Base-by-base conservation (phyloP, 2,113 vertebrate species). In the Canis aureus region DNA sequence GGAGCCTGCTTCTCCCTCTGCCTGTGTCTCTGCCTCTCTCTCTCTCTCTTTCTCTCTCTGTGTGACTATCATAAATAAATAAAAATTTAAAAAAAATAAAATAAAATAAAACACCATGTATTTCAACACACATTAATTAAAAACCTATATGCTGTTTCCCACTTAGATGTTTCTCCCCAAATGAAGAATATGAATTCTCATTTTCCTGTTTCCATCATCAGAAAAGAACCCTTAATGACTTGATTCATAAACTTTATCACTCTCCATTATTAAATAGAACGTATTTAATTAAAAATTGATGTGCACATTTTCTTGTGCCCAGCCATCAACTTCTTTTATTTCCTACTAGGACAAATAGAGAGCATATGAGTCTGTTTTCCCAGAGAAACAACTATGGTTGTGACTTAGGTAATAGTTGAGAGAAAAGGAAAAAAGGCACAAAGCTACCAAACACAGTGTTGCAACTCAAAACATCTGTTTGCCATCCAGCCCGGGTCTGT, bases 81-180 rank as follows among this genome's bases (percentile, higher is more conserved):
- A 35, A 35, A 35, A 35, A 35, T 35, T 35, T 35, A 35, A 35
- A 35, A 35, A 35, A 35, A 35, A 35, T 35, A 35, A 35, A 35
- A 35, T 35, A 35, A 35, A 35, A 35, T 80, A 49, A 89, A 91
- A 73, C 81, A 66, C 66, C 60, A 2, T 64, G 51, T 97, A 91
- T 94, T 96, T 97, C 60, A 62, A 22, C 95, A 81, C 17, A 71
- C 97, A 23, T 73, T 22, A 29, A 85, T 64, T 91, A 81, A 78
- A 80, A 89, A 59, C 38, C 62, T 62, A 67, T 11, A 0, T 96
- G 90, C 16, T 22, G 51, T 96, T 87, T 69, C 82, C 71, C 17
- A 59, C 80, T 32, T 38, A 89, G 43, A 35, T 80, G 2, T 66
- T 74, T 96, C 67, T 92, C 82, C 81, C 81, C 17, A 19, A 35